Evolutionary conservation across 2,113 vertebrate species (phyloP), one percentile per base, ranked within the genome.

Genomic region (Paramisgurnus dabryanus): DNA sequence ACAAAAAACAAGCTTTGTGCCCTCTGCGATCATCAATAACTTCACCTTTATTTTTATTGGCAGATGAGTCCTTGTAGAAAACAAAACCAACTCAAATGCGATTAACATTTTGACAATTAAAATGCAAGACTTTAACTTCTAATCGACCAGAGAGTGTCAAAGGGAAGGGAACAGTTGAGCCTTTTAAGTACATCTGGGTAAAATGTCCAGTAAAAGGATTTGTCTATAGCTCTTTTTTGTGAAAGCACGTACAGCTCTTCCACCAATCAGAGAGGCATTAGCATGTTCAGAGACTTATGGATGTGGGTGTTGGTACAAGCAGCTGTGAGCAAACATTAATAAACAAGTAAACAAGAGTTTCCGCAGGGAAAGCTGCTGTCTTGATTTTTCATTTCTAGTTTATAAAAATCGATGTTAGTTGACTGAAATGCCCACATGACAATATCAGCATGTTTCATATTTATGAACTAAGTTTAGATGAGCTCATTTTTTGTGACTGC

Each of bases 281-380:
- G 45, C 58, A 58, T 80, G 58, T n/a, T 70, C 22, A 61, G 50
- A 66, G 65, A 68, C 50, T 63, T 53, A 63, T 45, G 7, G 39
- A 67, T 74, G 50, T 40, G 50, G 70, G 65, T 39, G 15, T 63
- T 6, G 7, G 64, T 34, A 79, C 58, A 47, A 53, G 49, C 58
- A 61, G 34, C 43, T 75, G 43, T 34, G 45, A 66, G 61, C 74
- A 82, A 66, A 71, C 61, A 41, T 3, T 15, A 50, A 50, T 50
- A 41, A 34, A 74, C 64, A 49, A 43, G 50, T 68, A 81, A 81
- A 76, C 53, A 76, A 68, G 39, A 60, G 45, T 55, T 67, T 39
- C 40, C 17, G 5, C 60, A 39, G 18, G 72, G 72, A 75, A 45
- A 64, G 41, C 73, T 49, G 18, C 1, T 22, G 10, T 65, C n/a